These are phyloP conservation scores for Centruroides sculpturatus DNA, from an alignment of 1,140 invertebrate species.

Conservation along the genomic window DNA sequence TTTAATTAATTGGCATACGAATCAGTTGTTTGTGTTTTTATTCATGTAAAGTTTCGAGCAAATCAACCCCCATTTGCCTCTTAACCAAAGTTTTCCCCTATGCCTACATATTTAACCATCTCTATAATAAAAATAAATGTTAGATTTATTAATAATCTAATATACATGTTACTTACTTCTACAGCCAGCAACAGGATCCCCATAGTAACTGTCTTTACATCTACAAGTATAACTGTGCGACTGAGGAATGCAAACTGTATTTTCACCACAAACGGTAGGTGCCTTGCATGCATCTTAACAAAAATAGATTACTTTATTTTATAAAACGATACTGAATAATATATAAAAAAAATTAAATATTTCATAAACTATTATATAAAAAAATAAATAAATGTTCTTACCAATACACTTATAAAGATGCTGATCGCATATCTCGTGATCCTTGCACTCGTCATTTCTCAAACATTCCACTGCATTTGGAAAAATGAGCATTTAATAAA, in stretches of 20 bases:
- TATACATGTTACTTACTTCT: slow-evolving; percentile 5
- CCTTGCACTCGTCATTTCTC: slow-evolving; percentile 59
- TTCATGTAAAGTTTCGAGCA: too few relatives aligned
- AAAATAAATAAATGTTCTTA: not conserved
- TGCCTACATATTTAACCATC: too few relatives aligned
- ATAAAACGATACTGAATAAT: too few relatives aligned
- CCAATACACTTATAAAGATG: slow-evolving; percentile 14
- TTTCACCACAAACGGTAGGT: slow-evolving; percentile 26
- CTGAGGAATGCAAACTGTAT: slow-evolving; percentile 31
- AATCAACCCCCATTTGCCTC: too few relatives aligned
- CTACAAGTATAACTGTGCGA: slow-evolving; percentile 53
- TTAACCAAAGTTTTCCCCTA: too few relatives aligned
- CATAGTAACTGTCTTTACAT: slow-evolving; percentile 59
- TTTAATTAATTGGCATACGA: too few relatives aligned
- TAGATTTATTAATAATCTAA: too few relatives aligned
- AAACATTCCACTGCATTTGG: slow-evolving; percentile 49
- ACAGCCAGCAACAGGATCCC: slow-evolving; percentile 46
- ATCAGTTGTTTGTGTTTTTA: too few relatives aligned
- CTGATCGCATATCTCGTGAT: slow-evolving; percentile 47
- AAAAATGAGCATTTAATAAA: slow-evolving; percentile 12
- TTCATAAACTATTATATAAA: too few relatives aligned
- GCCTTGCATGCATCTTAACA: slow-evolving; percentile 12
- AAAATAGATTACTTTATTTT: not conserved
- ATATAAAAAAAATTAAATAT: too few relatives aligned
- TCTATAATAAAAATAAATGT: too few relatives aligned